phyloP scores from a whole-genome alignment of 2,113 vertebrate genomes.

The Stomatorhinus ivindoensis region DNA sequence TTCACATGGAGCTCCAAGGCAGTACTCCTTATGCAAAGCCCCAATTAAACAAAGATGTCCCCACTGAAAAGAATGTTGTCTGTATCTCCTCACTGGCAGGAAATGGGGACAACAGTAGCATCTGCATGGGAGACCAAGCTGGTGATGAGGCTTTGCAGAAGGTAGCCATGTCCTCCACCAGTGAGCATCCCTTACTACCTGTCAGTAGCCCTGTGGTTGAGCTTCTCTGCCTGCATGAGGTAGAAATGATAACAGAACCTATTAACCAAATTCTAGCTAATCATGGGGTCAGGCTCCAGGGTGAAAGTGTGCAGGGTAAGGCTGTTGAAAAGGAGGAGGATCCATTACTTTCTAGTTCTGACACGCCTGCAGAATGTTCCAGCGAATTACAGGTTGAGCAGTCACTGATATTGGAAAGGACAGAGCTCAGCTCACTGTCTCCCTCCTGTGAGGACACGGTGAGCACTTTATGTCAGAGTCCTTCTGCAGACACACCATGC shows the following conservation, averaged over 20 bases:
- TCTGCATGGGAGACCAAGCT: not conserved
- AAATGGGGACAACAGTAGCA: not conserved
- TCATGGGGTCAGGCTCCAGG: not conserved
- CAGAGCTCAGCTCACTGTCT: constrained; percentile 26
- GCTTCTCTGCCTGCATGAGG: constrained; percentile 30
- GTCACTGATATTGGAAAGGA: constrained; percentile 10
- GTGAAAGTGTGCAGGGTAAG: not conserved
- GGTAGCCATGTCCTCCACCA: constrained; percentile 29
- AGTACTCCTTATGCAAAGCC: not conserved
- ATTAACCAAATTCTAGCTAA: not conserved
- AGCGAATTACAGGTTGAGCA: not conserved
- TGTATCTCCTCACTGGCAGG: not conserved
- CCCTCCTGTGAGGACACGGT: constrained; percentile 21
- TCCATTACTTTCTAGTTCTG: not conserved
- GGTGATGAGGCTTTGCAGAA: constrained; percentile 14
- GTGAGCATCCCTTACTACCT: constrained; percentile 43
- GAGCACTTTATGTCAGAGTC: constrained; percentile 19
- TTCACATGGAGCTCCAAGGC: not conserved
- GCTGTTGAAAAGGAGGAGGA: not conserved
- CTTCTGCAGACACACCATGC: not conserved
- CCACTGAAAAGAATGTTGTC: not conserved
- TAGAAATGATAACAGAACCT: constrained; percentile 1
- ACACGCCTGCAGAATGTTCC: constrained; percentile 13
- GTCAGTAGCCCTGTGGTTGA: constrained; percentile 46
- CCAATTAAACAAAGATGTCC: not conserved